Conservation (phyloP, 2,113 vertebrate genomes). For the Heliornis fulica region DNA sequence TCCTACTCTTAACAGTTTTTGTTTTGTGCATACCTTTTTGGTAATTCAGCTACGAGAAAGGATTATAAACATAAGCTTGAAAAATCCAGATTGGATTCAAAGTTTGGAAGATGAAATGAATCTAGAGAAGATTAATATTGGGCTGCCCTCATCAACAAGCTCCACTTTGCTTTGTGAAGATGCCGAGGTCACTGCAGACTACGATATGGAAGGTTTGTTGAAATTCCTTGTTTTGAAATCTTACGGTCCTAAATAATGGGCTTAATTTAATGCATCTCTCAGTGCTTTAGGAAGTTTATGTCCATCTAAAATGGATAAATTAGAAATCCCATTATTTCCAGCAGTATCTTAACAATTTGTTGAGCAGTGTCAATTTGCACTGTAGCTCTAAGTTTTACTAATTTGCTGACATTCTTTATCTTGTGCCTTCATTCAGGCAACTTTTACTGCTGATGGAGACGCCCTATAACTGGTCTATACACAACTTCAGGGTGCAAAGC, state of each 20-base stretch:
- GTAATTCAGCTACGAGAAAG: slow-evolving; percentile 83
- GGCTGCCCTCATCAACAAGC: slow-evolving; percentile 88
- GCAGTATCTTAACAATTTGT: not conserved
- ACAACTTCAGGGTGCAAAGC: not conserved
- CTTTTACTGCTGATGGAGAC: not conserved
- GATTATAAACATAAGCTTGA: slow-evolving; percentile 85
- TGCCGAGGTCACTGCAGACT: slow-evolving; percentile 88
- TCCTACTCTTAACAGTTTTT: not conserved
- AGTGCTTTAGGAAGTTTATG: not conserved
- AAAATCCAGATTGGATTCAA: slow-evolving; percentile 93
- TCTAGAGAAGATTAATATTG: slow-evolving; percentile 86
- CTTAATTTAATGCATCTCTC: not conserved
- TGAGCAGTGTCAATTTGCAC: not conserved
- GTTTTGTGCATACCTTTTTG: not conserved
- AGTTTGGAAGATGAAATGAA: slow-evolving; percentile 96
- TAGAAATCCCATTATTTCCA: not conserved
- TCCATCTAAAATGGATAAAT: not conserved
- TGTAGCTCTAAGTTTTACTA: not conserved
- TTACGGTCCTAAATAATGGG: not conserved
- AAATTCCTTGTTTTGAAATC: not conserved
- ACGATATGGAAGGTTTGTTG: slow-evolving; percentile 93
- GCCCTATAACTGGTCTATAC: not conserved
- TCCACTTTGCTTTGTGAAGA: slow-evolving; percentile 96
- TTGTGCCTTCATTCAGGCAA: not conserved
- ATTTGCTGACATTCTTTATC: not conserved